Conservation (phyloP, 1,140 invertebrate genomes). For the Macrobrachium rosenbergii region DNA sequence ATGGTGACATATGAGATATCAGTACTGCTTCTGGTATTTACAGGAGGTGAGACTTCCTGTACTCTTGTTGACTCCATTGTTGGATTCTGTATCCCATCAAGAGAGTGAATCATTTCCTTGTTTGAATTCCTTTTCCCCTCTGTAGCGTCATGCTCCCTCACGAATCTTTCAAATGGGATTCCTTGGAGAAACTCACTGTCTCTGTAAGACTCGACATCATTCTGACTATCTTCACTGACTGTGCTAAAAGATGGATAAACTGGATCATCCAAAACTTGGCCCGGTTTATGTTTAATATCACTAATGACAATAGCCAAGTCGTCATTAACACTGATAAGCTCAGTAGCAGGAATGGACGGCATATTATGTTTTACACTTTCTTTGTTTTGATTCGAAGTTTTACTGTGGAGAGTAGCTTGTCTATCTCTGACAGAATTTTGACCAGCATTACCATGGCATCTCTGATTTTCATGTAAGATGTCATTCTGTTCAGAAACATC, state of each 20-base stretch:
- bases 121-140: neutral
- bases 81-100: neutral
- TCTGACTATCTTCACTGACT: neutral
- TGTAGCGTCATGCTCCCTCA: neutral
- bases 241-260: neutral
- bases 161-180: neutral
- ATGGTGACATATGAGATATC: neutral
- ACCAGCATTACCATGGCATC: too few species aligned
- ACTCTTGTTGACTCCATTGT: constrained; percentile 25
- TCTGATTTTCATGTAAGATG: too few species aligned
- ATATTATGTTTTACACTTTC: neutral
- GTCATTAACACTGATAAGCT: neutral
- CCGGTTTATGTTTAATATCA: neutral
- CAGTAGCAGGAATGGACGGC: too few species aligned
- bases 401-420: too few species aligned
- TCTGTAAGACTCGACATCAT: neutral
- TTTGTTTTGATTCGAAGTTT: neutral
- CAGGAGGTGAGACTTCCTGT: neutral
- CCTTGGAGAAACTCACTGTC: constrained; percentile 1
- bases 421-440: too few species aligned
- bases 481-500: too few species aligned
- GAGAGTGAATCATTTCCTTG: neutral
- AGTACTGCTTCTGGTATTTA: neutral
- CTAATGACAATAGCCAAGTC: neutral
- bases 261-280: neutral